A percentile compares a stretch with the other conserved stretches of the same genome.
Evolutionary conservation across 2,888 invertebrate genomes (phyloP).

Genomic region (Drosophila prostipennis): DNA sequence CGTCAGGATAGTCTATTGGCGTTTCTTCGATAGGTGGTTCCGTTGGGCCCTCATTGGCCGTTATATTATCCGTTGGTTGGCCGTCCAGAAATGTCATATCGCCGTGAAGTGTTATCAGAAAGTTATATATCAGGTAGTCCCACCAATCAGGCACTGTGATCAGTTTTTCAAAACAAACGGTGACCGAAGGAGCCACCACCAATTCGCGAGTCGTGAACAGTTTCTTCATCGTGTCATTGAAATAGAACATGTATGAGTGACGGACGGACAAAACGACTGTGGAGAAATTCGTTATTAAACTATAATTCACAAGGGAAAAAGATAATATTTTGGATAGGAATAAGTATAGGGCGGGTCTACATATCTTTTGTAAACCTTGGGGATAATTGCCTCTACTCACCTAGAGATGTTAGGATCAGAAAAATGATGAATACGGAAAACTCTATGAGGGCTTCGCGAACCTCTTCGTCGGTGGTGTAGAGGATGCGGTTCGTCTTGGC

Average conservation of each 20-base stretch:
- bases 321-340: too few relatives aligned
- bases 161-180: conserved; percentile 57
- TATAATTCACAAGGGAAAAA: background rate
- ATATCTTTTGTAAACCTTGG: too few relatives aligned
- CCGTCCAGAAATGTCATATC: conserved; percentile 30
- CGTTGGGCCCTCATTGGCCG: too few relatives aligned
- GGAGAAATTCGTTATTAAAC: conserved; percentile 31
- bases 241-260: conserved; percentile 67
- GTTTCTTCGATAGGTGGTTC: too few relatives aligned
- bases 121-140: conserved; percentile 60
- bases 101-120: conserved; percentile 61
- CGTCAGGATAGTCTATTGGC: too few relatives aligned
- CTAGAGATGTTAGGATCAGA: conserved; percentile 60
- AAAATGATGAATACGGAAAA: conserved; percentile 66
- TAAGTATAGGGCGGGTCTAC: too few relatives aligned
- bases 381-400: conserved; percentile 15
- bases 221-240: conserved; percentile 62
- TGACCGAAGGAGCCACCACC: conserved; percentile 48
- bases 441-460: conserved; percentile 68
- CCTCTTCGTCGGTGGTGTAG: conserved; percentile 69
- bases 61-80: background rate
- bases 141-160: conserved; percentile 71
- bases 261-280: conserved; percentile 49
- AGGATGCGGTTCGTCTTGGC: conserved; percentile 41
- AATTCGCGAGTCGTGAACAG: conserved; percentile 57